Base-by-base conservation (phyloP, 2,888 invertebrate genomes). In the Poecilus cupreus region DNA sequence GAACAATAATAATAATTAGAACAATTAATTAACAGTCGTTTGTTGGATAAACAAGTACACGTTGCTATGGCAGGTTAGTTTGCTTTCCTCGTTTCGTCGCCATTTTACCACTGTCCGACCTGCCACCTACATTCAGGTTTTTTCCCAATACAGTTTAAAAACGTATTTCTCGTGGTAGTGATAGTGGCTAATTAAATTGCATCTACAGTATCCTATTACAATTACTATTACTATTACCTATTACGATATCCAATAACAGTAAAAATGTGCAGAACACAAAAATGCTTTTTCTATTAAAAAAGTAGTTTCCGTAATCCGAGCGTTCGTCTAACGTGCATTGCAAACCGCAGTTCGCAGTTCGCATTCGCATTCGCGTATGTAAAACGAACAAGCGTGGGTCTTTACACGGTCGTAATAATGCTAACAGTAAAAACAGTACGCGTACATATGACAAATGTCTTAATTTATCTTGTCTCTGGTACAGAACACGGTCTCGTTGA, bases 361-460 rank as follows among this genome's bases (percentile, higher is more conserved):
- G 32, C 6, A 6, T n/a, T n/a, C n/a, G n/a, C n/a, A 32, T 64
- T 2, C 32, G 32, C 64, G 64, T 37, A 64, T 24, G 51, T 51
- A 51, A 72, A 22, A 49, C 51, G n/a, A 24, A 75, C 51, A 13
- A 51, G 13, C 49, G 2, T 8, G 51, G 74, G 13, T 75, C 51
- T 75, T 75, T 49, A 75, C 74, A 32, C 13, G 32, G 6, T 8
- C n/a, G 51, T 51, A 49, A 51, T 75, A 75, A 75, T 75, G 51
- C 46, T 51, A 75, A 75, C 74, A 13, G 74, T 75, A 51, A 75
- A 75, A 75, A 75, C 51, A 51, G 24, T 75, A 16, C 74, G 74
- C 46, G 39, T 75, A 75, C 32, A 49, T 75, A 51, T 75, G 74
- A 75, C 74, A 75, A 75, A 75, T 75, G 74, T 75, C 74, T 75